Evolutionary conservation across 2,797 vertebrate species (phyloP).

Genomic region (Sarcophilus harrisii): DNA sequence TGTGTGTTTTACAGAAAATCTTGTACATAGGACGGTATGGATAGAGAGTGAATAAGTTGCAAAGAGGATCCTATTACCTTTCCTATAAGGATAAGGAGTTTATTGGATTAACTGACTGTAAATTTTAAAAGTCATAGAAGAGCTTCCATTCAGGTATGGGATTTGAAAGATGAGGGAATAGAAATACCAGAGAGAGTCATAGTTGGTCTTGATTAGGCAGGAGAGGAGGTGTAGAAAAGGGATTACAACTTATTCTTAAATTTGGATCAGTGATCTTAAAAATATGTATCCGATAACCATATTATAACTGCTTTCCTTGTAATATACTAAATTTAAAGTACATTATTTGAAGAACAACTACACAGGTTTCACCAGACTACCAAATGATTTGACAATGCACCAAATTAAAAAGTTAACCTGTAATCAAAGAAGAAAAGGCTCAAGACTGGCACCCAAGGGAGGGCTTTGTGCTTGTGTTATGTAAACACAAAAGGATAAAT

Average conservation of each 20-base stretch:
- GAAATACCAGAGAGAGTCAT: background rate
- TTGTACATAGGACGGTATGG: too few relatives aligned
- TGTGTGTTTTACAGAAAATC: too few relatives aligned
- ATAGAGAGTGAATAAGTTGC: too few relatives aligned
- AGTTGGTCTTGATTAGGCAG: background rate
- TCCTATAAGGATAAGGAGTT: background rate
- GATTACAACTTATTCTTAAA: background rate
- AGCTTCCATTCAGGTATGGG: background rate
- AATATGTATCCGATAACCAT: background rate
- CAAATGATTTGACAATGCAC: background rate
- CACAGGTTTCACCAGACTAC: background rate
- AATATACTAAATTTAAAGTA: background rate
- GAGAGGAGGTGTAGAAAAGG: background rate
- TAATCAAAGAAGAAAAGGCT: background rate
- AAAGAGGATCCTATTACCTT: background rate
- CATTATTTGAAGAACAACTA: background rate
- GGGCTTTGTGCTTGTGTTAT: background rate
- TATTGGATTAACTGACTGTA: background rate
- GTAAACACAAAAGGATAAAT: background rate
- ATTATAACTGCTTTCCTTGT: background rate
- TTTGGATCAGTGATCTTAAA: background rate
- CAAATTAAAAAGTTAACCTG: background rate
- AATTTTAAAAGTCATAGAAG: background rate
- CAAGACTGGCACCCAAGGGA: background rate
- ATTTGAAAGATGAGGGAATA: background rate